Percentiles rank a stretch among this genome's conserved stretches.
phyloP scores from a whole-genome alignment of 2,888 invertebrate species.

The Erannis defoliaria region DNA sequence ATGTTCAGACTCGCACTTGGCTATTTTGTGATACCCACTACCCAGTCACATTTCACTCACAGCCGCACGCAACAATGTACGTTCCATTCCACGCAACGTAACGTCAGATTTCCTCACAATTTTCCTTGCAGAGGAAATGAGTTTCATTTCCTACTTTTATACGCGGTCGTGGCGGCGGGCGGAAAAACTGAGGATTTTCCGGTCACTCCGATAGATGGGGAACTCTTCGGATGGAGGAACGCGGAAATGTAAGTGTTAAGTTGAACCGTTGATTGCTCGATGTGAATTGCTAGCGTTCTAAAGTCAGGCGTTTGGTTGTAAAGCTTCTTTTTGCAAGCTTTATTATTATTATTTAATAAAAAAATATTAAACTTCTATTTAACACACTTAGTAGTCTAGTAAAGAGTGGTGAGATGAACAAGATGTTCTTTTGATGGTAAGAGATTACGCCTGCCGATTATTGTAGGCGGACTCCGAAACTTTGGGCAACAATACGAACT shows the following conservation, averaged over 20 bases:
- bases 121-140: conserved; percentile 35
- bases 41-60: neutral
- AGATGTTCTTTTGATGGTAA: no score
- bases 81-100: conserved; percentile 22
- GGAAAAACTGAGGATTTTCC: conserved; percentile 44
- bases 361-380: no score
- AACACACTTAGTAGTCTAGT: no score
- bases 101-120: conserved; percentile 30
- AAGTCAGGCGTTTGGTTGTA: conserved; percentile 1
- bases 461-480: no score
- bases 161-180: conserved; percentile 28
- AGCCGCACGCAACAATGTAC: conserved; percentile 19
- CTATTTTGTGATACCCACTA: no score
- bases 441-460: no score
- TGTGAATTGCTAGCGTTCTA: neutral
- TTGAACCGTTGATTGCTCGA: conserved; percentile 3
- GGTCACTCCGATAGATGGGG: conserved; percentile 37
- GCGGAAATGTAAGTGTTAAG: conserved; percentile 5
- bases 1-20: no score
- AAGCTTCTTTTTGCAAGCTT: no score
- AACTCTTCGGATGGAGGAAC: neutral
- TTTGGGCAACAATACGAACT: no score
- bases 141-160: conserved; percentile 36
- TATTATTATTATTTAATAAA: no score
- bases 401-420: no score